Percentiles rank a stretch among this genome's conserved stretches.
Evolutionary conservation across 2,113 vertebrate species (phyloP).

Genomic region (Stegostoma tigrinum): DNA sequence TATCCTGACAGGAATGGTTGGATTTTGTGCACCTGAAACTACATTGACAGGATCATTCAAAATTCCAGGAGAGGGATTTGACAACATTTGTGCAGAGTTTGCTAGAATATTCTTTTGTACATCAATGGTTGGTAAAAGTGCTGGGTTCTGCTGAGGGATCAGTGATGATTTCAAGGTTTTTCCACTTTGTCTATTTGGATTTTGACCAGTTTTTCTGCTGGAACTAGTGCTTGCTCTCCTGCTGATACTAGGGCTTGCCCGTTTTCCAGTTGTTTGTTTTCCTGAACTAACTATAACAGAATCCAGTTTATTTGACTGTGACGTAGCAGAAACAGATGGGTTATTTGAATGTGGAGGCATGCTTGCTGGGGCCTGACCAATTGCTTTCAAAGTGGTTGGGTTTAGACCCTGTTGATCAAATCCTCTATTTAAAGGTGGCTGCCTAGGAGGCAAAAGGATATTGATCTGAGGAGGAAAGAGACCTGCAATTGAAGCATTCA

Average conservation of each 20-base stretch:
- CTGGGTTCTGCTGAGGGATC: slow-evolving; percentile 64
- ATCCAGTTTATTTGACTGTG: slow-evolving; percentile 65
- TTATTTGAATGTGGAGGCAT: slow-evolving; percentile 55
- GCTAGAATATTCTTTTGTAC: slow-evolving; percentile 68
- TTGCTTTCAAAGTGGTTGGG: slow-evolving; percentile 95
- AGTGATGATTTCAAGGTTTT: slow-evolving; percentile 71
- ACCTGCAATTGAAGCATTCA: slow-evolving; percentile 95
- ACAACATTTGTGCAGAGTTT: slow-evolving; percentile 61
- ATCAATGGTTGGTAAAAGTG: slow-evolving; percentile 67
- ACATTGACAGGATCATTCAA: slow-evolving; percentile 58
- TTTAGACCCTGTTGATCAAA: slow-evolving; percentile 98
- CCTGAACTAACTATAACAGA: slow-evolving; percentile 68
- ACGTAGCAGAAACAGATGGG: slow-evolving; percentile 56
- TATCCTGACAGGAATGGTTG: slow-evolving; percentile 52
- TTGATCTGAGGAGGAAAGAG: slow-evolving; percentile 97
- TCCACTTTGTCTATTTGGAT: slow-evolving; percentile 86
- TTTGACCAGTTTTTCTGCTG: slow-evolving; percentile 84
- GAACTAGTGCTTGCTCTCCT: slow-evolving; percentile 87
- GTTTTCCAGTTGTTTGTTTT: slow-evolving; percentile 79
- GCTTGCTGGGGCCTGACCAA: slow-evolving; percentile 87
- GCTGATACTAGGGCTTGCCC: slow-evolving; percentile 88
- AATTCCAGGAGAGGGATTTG: slow-evolving; percentile 58
- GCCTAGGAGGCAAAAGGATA: slow-evolving; percentile 90
- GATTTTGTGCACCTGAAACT: slow-evolving; percentile 59
- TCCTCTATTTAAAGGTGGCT: slow-evolving; percentile 78